Evolutionary conservation across 2,888 invertebrate genomes (phyloP).

Genomic region (Cremastobaeus sp.): DNA sequence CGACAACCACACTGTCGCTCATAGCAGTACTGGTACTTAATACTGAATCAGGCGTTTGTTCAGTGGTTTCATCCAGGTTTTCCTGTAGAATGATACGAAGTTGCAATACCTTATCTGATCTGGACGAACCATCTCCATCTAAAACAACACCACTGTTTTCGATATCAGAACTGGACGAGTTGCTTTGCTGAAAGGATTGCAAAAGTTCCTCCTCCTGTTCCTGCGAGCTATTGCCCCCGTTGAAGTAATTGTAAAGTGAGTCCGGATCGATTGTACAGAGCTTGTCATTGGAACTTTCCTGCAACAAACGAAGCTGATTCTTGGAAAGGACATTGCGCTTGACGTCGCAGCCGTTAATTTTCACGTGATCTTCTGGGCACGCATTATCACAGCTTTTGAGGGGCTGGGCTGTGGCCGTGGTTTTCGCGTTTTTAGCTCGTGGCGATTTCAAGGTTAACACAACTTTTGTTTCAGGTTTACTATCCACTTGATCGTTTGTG

Average conservation of each 20-base stretch:
- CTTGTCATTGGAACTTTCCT: slow-evolving; percentile 71
- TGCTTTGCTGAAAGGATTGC: slow-evolving; percentile 87
- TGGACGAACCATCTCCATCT: slow-evolving; percentile 72
- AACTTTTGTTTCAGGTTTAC: slow-evolving; percentile 64
- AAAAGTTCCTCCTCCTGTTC: slow-evolving; percentile 91
- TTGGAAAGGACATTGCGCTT: slow-evolving; percentile 62
- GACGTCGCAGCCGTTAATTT: slow-evolving; percentile 65
- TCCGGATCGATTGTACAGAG: slow-evolving; percentile 89
- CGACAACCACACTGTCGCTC: slow-evolving; percentile 56
- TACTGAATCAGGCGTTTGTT: slow-evolving; percentile 66
- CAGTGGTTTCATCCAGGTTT: slow-evolving; percentile 80
- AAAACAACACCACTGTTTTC: slow-evolving; percentile 64
- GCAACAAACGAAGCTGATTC: slow-evolving; percentile 64
- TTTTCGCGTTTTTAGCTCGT: slow-evolving; percentile 50
- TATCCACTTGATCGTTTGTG: slow-evolving; percentile 58
- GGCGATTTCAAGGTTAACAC: slow-evolving; percentile 43
- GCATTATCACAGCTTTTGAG: slow-evolving; percentile 64
- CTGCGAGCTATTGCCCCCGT: slow-evolving; percentile 86
- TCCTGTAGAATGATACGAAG: slow-evolving; percentile 85
- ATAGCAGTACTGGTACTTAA: slow-evolving; percentile 58
- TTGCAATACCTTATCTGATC: slow-evolving; percentile 86
- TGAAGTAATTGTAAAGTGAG: slow-evolving; percentile 89
- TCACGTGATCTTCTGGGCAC: slow-evolving; percentile 65
- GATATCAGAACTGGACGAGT: slow-evolving; percentile 75
- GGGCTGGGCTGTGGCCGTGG: slow-evolving; percentile 63